Evolutionary conservation across 2,888 invertebrate genomes (phyloP), one percentile per base, ranked within the genome.

Genomic region (Bhutanitis thaidina): DNA sequence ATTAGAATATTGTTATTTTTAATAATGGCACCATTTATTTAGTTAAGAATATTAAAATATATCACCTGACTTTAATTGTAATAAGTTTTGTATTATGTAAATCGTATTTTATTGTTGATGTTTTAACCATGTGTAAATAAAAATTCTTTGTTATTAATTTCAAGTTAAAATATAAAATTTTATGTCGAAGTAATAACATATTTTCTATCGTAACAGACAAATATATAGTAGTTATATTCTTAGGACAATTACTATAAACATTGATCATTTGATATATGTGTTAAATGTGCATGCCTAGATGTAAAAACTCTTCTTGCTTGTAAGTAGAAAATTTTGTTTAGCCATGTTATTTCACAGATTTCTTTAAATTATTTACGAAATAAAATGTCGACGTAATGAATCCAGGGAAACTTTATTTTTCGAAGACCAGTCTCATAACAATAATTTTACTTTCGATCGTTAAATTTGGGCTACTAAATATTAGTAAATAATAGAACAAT

Each of bases 81-180:
- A 30, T 30, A 30, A 30, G 30, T 30, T 30, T 30, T 36, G 7
- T 20, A 20, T 20, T 16, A 12, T 36, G 15, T 36, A 14, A 15
- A 7, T 36, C 16, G 15, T 36, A 36, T 36, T 52, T 54, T 53
- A 60, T 64, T 64, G 68, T 69, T 67, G 60, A 58, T 65, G 64
- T 67, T 65, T 57, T 53, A 54, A 60, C 49, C 54, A 51, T 56
- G 45, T 63, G 60, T 64, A 65, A 60, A 62, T 65, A 66, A 56
- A 51, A 38, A 40, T 10, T 45, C 41, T 46, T 53, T 32, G 46
- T 47, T 60, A 46, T 49, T 27, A 27, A 27, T 36, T 36, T 36
- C 4, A 16, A 36, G 4, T 16, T 36, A 15, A 15, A 16, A 36
- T 15, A 9, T 36, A 36, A 15, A 10, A 9, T 15, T 15, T 36